These are phyloP conservation scores for Actinernus sp. DNA, from an alignment of 92 coral and sea anemone genomes.

Conservation along the genomic window DNA sequence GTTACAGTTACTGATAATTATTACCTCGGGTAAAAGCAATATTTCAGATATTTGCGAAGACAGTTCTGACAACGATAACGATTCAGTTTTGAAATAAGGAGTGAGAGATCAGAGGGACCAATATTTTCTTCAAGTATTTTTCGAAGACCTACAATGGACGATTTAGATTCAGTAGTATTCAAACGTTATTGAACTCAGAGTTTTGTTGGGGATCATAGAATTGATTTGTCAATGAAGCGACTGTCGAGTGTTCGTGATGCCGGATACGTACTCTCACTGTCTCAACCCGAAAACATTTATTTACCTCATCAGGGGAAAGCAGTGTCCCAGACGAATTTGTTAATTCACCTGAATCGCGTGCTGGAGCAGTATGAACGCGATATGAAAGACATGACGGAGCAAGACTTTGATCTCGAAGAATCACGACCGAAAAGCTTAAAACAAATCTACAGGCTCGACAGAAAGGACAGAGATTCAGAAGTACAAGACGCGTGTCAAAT, in stretches of 20 bases:
- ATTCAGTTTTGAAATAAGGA: too few species aligned
- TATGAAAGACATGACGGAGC: slow-evolving; percentile 17
- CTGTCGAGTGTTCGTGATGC: not conserved
- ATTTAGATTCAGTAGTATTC: too few species aligned
- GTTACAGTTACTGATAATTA: too few species aligned
- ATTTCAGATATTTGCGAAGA: too few species aligned
- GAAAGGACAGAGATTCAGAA: slow-evolving; percentile 82
- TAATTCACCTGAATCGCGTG: slow-evolving; percentile 77
- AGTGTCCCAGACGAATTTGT: slow-evolving; percentile 81
- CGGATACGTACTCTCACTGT: slow-evolving; percentile 9
- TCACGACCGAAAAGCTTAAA: too few species aligned
- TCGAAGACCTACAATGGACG: too few species aligned
- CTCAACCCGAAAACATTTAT: slow-evolving; percentile 70
- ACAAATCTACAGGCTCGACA: slow-evolving; percentile 82
- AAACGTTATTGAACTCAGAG: too few species aligned
- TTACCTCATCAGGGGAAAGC: slow-evolving; percentile 89
- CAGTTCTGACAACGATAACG: too few species aligned
- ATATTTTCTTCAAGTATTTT: too few species aligned
- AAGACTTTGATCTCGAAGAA: slow-evolving; percentile 23
- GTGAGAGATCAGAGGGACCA: too few species aligned
- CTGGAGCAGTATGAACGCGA: slow-evolving; percentile 68
- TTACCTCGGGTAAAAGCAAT: too few species aligned
- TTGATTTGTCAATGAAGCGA: slow-evolving; percentile 13
- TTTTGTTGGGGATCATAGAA: too few species aligned
- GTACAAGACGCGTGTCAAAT: slow-evolving; percentile 93